These are phyloP conservation scores for Xiphydria camelus DNA, from an alignment of 2,888 invertebrate genomes.

Conservation along the genomic window DNA sequence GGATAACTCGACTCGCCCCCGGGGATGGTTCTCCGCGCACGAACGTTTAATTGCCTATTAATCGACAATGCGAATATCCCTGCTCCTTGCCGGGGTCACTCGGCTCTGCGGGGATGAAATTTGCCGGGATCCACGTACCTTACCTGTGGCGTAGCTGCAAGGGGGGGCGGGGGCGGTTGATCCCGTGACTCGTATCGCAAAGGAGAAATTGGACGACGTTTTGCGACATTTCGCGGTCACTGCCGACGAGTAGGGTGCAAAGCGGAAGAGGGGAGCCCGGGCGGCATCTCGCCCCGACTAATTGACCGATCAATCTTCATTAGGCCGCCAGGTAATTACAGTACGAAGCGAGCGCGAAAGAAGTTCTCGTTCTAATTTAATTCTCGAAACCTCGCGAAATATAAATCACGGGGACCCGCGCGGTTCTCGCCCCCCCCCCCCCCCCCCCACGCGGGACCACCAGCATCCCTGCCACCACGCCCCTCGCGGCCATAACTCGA, in stretches of 20 bases:
- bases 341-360: conserved; percentile 20
- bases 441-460: conserved; percentile 18
- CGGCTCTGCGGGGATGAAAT: no score
- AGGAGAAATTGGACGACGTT: no score
- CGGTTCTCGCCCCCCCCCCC: conserved; percentile 23
- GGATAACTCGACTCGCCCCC: conserved; percentile 33
- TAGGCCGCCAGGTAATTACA: conserved; percentile 46
- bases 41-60: conserved; percentile 25
- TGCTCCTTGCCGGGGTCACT: no score
- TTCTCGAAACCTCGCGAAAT: conserved; percentile 4
- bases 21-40: conserved; percentile 9
- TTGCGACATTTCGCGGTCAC: no score
- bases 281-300: no score
- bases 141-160: no score
- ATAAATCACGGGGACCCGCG: conserved; percentile 1
- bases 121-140: no score
- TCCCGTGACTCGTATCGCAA: no score
- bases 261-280: no score
- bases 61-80: conserved; percentile 9
- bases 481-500: conserved; percentile 50
- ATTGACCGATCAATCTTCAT: conserved; percentile 51
- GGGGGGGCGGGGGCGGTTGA: no score
- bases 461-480: conserved; percentile 1
- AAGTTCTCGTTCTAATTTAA: conserved; percentile 17
- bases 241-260: no score